These are phyloP conservation scores for Dallia pectoralis DNA, from an alignment of 2,797 vertebrate species.

Conservation along the genomic window DNA sequence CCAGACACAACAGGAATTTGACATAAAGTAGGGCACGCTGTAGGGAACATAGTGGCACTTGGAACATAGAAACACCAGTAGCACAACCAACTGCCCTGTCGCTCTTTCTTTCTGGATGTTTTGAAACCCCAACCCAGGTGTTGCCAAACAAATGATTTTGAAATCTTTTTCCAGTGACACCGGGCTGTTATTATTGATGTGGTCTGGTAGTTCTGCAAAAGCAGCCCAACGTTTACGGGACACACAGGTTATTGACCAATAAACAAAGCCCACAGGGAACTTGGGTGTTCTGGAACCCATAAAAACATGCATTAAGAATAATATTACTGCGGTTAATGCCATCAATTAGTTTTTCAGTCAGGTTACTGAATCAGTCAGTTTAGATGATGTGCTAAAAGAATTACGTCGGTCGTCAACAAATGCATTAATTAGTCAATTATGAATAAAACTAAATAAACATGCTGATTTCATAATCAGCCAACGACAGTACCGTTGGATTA, in stretches of 20 bases:
- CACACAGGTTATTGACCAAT: slow-evolving; percentile 37
- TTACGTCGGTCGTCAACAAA: not conserved
- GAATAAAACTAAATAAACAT: not conserved
- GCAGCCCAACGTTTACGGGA: slow-evolving; percentile 48
- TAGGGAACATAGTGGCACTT: not conserved
- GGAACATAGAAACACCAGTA: not conserved
- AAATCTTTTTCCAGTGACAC: slow-evolving; percentile 45
- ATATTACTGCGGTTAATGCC: not conserved
- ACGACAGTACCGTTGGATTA: not conserved
- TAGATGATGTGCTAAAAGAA: too few species aligned
- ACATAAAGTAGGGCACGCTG: too few species aligned
- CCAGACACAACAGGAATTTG: too few species aligned
- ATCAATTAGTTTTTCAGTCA: not conserved
- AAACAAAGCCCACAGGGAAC: slow-evolving; percentile 35
- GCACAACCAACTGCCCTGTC: slow-evolving; percentile 21
- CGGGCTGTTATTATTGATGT: slow-evolving; percentile 52
- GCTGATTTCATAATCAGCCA: not conserved
- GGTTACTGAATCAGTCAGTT: not conserved
- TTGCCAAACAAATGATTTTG: slow-evolving; percentile 55
- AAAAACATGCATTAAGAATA: not conserved
- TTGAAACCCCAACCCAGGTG: slow-evolving; percentile 40
- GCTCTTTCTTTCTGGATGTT: slow-evolving; percentile 23
- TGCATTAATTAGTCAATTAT: not conserved
- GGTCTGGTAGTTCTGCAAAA: slow-evolving; percentile 67
- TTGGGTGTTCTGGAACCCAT: slow-evolving; percentile 28